Base-by-base conservation (phyloP, 2,888 invertebrate genomes). In the Tenthredo amoena region DNA sequence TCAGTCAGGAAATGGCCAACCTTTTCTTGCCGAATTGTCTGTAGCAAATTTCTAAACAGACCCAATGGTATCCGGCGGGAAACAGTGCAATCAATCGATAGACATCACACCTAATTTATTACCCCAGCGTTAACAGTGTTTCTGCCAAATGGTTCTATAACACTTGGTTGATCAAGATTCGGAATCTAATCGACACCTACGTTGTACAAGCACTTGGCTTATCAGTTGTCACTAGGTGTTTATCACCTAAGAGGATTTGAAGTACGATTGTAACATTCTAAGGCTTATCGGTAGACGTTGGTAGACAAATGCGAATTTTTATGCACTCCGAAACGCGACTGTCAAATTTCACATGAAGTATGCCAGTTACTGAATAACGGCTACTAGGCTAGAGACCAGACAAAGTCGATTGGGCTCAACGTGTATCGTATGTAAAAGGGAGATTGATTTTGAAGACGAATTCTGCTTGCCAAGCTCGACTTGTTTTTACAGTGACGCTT, bases 151-250 rank as follows among this genome's bases (percentile, higher is more conserved):
- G 55, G 18, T 34, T 74, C 10, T 9, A 18, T 77, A 34, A 31
- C 21, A 62, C 40, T 62, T 26, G 15, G 62, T 21, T 58, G n/a
- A 81, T 81, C 58, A 62, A 81, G 31, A 62, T 58, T 40, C 40
- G 21, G 21, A 58, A 15, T 81, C 62, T 81, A 40, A 81, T 81
- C 81, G 40, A 37, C 40, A 81, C 40, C 4, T 40, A 81, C 62
- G 40, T 40, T 62, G 37, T 62, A 31, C 50, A 77, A 55, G 77
- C 34, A 77, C 21, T 58, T 26, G 12, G 12, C 12, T 58, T 37
- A 37, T 62, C 62, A 40, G 6, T 62, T 58, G 47, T 0, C 31
- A 62, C 81, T 34, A 15, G n/a, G 10, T 81, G 62, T 37, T 58
- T 62, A 40, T 58, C 77, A 47, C 26, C 15, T 26, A n/a, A 40